Evolutionary conservation across 2,888 invertebrate species (phyloP).

Genomic region (Aphidoletes aphidimyza): DNA sequence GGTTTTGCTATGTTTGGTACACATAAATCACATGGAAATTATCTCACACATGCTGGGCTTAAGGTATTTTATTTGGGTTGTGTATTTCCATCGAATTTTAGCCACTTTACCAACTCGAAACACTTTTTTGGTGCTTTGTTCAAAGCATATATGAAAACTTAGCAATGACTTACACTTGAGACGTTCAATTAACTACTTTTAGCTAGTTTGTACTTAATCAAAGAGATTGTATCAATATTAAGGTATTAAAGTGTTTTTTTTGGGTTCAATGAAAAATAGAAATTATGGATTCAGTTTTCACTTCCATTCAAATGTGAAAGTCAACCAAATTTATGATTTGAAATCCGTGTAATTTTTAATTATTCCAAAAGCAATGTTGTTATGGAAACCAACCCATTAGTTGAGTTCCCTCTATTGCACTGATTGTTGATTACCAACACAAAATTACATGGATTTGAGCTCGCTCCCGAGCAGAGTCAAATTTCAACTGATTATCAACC

Average conservation of each 20-base stretch:
- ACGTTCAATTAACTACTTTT: not conserved
- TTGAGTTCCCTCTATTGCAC: not conserved
- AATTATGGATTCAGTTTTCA: no score
- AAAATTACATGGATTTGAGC: not conserved
- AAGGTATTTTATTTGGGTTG: not conserved
- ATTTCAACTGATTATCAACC: conserved; percentile 37
- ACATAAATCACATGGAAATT: conserved; percentile 20
- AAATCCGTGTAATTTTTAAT: no score
- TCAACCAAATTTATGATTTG: no score
- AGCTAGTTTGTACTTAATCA: not conserved
- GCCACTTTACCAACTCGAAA: not conserved
- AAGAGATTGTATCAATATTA: not conserved
- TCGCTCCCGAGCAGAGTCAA: not conserved
- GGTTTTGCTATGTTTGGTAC: not conserved
- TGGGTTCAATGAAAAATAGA: no score
- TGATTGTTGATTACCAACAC: not conserved
- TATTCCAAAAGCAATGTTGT: not conserved
- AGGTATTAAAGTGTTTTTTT: no score
- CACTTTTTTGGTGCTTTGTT: not conserved
- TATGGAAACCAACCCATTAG: not conserved
- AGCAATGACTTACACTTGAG: not conserved
- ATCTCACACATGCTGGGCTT: conserved; percentile 39
- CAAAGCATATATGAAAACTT: not conserved
- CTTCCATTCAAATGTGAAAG: no score
- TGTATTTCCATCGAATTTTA: no score